Conservation (phyloP, 2,888 invertebrate species). For the Pristionchus japonicus region DNA sequence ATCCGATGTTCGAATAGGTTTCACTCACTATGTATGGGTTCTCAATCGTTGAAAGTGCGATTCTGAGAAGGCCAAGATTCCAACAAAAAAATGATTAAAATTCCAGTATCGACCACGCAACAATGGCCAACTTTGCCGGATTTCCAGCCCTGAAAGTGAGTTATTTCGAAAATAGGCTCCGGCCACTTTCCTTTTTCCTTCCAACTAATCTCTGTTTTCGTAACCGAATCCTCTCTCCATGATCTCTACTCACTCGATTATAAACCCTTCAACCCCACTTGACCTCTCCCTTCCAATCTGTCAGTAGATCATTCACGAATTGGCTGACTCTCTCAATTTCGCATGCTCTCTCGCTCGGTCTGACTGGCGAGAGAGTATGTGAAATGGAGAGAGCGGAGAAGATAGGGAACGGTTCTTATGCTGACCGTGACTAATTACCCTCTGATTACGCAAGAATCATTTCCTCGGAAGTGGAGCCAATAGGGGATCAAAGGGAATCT, state of each 20-base stretch:
- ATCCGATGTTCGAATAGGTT: background rate
- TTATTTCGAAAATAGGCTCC: background rate
- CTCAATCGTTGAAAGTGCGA: too few relatives aligned
- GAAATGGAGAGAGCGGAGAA: background rate
- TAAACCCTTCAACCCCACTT: conserved; percentile 21
- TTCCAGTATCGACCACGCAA: conserved; percentile 26
- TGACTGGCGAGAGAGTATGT: background rate
- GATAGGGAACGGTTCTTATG: background rate
- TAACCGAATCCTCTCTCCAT: background rate
- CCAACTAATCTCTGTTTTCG: conserved; percentile 32
- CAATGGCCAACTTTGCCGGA: conserved; percentile 44
- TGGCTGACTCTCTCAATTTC: background rate
- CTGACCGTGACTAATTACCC: conserved; percentile 8
- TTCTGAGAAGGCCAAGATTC: too few relatives aligned
- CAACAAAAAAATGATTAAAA: too few relatives aligned
- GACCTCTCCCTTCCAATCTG: background rate
- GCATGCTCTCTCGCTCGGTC: background rate
- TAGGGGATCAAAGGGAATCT: background rate
- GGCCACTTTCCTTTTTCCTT: background rate
- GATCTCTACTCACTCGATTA: background rate
- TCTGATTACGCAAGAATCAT: background rate
- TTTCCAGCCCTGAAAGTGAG: conserved; percentile 36
- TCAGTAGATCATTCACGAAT: background rate
- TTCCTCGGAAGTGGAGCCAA: background rate
- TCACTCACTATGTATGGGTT: too few relatives aligned